Evolutionary conservation across 2,888 invertebrate genomes (phyloP), one percentile per base, ranked within the genome.

Genomic region (Drosophila tripunctata): DNA sequence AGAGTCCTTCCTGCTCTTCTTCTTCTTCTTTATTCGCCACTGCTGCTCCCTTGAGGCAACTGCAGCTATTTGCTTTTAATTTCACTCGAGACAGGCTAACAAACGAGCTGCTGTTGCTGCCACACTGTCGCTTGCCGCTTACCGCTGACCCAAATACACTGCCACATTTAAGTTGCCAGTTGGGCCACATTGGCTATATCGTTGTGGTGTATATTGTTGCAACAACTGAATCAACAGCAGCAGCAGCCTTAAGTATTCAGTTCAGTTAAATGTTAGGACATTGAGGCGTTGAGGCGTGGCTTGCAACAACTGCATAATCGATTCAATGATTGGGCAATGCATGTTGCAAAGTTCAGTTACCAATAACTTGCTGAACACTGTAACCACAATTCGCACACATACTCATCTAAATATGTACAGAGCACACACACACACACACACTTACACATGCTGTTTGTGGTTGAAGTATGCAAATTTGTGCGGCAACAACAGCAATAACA

Each of bases 11-110:
- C 14, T 10, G 1, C 14, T 21, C n/a, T 17, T n/a, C n/a, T 6
- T 10, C 27, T 10, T 2, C 27, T 7, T 4, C 7, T 22, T 17
- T 10, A 10, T 31, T 22, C 47, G 57, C 15, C 8, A 12, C 24
- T 24, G 24, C 8, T 8, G 27, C 10, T 27, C 27, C 27, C 27
- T 27, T 27, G 21, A 50, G 35, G 43, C n/a, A 45, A 69, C 44
- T 73, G 83, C 67, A 80, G 78, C 73, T 82, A 84, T 82, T 82
- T 82, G 82, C 87, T 82, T 87, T 82, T 87, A 84, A 82, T 82
- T 82, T 84, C 73, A 51, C 63, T 64, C 62, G 45, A 82, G 86
- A 85, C 79, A 78, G 62, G 60, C 78, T 72, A 85, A 75, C 77
- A 75, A 80, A 67, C 71, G 78, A 77, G 83, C 62, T 80, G 67